Percentiles rank a stretch among this genome's conserved stretches.
phyloP scores from a whole-genome alignment of 2,113 vertebrate genomes.

The Phyllostomus discolor region DNA sequence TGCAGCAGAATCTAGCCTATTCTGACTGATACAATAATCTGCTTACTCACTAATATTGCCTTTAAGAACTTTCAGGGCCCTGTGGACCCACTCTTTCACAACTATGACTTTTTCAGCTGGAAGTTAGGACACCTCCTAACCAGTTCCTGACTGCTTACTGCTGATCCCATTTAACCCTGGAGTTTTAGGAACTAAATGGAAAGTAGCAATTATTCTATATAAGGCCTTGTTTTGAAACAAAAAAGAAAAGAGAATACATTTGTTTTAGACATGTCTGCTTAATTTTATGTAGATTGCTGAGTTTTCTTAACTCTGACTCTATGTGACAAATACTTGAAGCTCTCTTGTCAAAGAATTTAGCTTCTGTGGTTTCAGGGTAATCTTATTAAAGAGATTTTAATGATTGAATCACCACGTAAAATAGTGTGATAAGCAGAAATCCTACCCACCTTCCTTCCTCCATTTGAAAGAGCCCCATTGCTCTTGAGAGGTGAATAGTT shows the following conservation, averaged over 20 bases:
- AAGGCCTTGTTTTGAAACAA: background rate
- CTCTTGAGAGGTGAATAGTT: background rate
- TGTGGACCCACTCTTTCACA: background rate
- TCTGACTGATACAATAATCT: background rate
- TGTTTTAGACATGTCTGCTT: background rate
- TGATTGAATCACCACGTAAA: background rate
- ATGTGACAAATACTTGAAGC: background rate
- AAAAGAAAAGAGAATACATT: background rate
- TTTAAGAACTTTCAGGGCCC: background rate
- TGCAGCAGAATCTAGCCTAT: background rate
- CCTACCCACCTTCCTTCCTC: background rate
- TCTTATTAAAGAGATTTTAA: conserved; percentile 14
- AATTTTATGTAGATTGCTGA: background rate
- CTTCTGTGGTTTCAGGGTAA: background rate
- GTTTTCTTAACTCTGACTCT: background rate
- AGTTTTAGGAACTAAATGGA: background rate
- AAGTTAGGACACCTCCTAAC: background rate
- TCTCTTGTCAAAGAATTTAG: background rate
- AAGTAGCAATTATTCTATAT: background rate
- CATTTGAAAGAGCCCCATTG: background rate
- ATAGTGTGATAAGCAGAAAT: background rate
- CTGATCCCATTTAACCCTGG: background rate
- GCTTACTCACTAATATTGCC: background rate
- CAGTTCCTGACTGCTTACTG: background rate
- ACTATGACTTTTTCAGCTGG: background rate